Evolutionary conservation across 2,113 vertebrate species (phyloP).

Genomic region (Nicator chloris): DNA sequence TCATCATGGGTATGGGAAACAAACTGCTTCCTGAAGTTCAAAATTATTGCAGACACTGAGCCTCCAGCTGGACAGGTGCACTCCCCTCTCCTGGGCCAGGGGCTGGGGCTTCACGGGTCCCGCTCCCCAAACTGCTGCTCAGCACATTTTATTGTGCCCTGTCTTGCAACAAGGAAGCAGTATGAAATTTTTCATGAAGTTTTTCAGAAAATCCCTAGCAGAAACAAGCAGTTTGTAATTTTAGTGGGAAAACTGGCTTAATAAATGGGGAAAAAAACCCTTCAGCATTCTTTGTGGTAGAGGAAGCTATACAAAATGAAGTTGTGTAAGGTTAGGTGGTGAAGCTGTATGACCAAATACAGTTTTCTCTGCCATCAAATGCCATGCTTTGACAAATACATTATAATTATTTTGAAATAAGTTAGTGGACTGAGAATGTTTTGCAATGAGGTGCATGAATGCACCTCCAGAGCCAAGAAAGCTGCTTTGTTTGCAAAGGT

Average conservation of each 20-base stretch:
- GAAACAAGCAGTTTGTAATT: neutral
- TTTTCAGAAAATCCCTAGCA: neutral
- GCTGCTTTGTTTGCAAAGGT: neutral
- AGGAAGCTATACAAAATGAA: neutral
- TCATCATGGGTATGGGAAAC: neutral
- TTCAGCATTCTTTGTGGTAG: neutral
- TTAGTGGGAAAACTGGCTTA: neutral
- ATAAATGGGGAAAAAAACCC: neutral
- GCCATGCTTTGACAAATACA: neutral
- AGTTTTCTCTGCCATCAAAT: neutral
- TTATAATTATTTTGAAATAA: neutral
- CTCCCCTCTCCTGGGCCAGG: neutral
- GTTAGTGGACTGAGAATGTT: neutral
- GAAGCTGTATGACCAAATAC: neutral
- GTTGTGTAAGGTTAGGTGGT: neutral
- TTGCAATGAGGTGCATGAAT: neutral
- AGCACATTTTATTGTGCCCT: rapidly evolving
- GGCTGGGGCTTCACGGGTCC: rapidly evolving
- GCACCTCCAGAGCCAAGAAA: neutral
- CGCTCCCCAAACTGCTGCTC: rapidly evolving
- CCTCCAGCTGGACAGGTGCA: neutral
- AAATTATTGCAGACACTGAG: neutral
- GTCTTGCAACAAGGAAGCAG: neutral
- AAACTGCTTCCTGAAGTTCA: neutral
- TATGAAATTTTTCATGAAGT: neutral